These are phyloP conservation scores for Cephus pygmeus DNA, from an alignment of 2,888 invertebrate species.

Conservation along the genomic window DNA sequence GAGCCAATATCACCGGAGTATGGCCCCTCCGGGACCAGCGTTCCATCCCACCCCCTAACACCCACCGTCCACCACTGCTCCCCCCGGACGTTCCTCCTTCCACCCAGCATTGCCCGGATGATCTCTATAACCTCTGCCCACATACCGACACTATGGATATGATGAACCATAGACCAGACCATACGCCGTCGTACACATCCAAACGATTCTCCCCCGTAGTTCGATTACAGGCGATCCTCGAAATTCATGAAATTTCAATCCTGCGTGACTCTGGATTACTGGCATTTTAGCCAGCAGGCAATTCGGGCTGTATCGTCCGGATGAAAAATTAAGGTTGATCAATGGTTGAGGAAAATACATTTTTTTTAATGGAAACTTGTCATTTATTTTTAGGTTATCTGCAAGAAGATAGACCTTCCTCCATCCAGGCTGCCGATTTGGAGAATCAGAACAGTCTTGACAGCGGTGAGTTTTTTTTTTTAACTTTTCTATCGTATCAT, in stretches of 20 bases:
- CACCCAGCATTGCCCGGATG: slow-evolving; percentile 8
- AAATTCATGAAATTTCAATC: slow-evolving; percentile 16
- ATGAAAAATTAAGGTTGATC: neutral
- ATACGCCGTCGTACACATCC: slow-evolving; percentile 9
- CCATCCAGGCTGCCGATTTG: slow-evolving; percentile 47
- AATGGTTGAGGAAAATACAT: neutral
- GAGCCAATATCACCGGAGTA: slow-evolving; percentile 43
- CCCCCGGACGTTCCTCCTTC: neutral
- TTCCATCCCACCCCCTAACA: slow-evolving; percentile 11
- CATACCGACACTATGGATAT: slow-evolving; percentile 10
- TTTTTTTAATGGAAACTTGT: neutral
- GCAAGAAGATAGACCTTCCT: slow-evolving; percentile 40
- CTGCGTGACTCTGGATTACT: neutral
- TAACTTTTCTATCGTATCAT: neutral
- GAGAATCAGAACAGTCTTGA: slow-evolving; percentile 59
- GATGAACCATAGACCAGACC: neutral
- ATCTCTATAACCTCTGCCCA: slow-evolving; percentile 18
- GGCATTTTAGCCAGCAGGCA: neutral
- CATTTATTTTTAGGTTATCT: slow-evolving; percentile 45
- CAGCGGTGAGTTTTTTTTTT: slow-evolving; percentile 47
- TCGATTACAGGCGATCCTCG: neutral
- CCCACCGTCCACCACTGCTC: neutral
- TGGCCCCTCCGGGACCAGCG: slow-evolving; percentile 46
- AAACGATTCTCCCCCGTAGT: neutral
- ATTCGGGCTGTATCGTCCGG: neutral